Base-by-base conservation (phyloP, 2,888 invertebrate species). In the Mimachlamys varia region DNA sequence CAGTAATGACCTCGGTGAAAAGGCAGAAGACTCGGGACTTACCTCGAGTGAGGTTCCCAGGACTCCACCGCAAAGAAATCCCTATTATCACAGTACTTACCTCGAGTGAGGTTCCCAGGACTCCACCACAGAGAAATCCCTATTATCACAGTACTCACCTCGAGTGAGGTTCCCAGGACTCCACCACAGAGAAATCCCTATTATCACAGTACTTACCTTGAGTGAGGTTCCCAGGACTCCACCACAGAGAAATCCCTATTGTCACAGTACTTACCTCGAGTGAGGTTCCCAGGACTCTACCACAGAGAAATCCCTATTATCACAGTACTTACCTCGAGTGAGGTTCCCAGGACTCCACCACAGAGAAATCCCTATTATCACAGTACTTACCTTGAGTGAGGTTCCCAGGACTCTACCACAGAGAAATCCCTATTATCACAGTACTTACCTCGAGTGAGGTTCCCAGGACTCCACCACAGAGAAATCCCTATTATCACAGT, bases 351-450 rank as follows among this genome's bases (percentile, higher is more conserved):
- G 97, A 97, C 17, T 98, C 97, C 95, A 98, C 97, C 13, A 98
- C 98, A 92, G 97, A 97, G 49, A 98, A 97, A 96, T 98, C 98
- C 87, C 98, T 97, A 97, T 98, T 98, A 97, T 98, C 98, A 89
- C 95, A 94, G 89, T n/a, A 92, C 94, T 92, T 93, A 96, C 96
- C 94, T 94, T 62, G 93, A 90, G 13, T 94, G 95, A 44, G 96
- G 95, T 50, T 98, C 98, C 98, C 98, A 98, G 94, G 97, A 97
- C 17, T 98, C 97, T 95, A 98, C 97, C 13, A 98, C 98, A 92
- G 97, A 97, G 49, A 98, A 97, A 96, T 98, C 98, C 87, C 98
- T 97, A 97, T 98, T 98, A 97, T 98, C 98, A 89, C 95, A 94
- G 89, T n/a, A 92, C 94, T 92, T 93, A 96, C 96, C 94, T 94